Percentiles rank a stretch among this genome's conserved stretches.
phyloP scores from a whole-genome alignment of 2,113 vertebrate species.

The Malurus cyaneus region DNA sequence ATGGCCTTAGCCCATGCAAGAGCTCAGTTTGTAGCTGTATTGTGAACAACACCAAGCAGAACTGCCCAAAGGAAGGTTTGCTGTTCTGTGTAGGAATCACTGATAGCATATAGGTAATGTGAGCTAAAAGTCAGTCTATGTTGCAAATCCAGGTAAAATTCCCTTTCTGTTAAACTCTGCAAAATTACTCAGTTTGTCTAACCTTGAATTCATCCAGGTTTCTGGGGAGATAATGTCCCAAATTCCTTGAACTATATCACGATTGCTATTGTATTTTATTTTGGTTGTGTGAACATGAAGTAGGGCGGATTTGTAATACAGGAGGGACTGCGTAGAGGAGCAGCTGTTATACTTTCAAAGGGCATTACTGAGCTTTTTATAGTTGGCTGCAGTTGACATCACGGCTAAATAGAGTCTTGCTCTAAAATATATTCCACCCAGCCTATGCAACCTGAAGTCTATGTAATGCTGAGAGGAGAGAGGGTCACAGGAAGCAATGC shows the following conservation, averaged over 20 bases:
- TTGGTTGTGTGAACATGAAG: conserved; percentile 30
- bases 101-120: background rate
- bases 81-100: background rate
- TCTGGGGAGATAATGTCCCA: conserved; percentile 10
- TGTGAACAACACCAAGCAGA: background rate
- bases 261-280: conserved; percentile 27
- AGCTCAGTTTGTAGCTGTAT: background rate
- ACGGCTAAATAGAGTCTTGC: background rate
- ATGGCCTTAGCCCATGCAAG: background rate
- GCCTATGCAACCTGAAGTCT: background rate
- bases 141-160: background rate
- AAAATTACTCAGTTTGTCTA: conserved; percentile 4
- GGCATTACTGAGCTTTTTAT: conserved; percentile 59
- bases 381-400: conserved; percentile 58
- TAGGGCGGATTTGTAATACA: conserved; percentile 26
- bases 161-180: background rate
- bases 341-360: conserved; percentile 61
- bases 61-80: background rate
- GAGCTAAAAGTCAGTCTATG: background rate
- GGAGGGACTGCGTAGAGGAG: conserved; percentile 3
- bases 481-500: background rate
- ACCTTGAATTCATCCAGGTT: conserved; percentile 16
- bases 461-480: background rate
- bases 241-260: conserved; percentile 40
- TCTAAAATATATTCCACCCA: conserved; percentile 17